Evolutionary conservation across 2,888 invertebrate species (phyloP), one percentile per base, ranked within the genome.

Genomic region (Acrobasis suavella): DNA sequence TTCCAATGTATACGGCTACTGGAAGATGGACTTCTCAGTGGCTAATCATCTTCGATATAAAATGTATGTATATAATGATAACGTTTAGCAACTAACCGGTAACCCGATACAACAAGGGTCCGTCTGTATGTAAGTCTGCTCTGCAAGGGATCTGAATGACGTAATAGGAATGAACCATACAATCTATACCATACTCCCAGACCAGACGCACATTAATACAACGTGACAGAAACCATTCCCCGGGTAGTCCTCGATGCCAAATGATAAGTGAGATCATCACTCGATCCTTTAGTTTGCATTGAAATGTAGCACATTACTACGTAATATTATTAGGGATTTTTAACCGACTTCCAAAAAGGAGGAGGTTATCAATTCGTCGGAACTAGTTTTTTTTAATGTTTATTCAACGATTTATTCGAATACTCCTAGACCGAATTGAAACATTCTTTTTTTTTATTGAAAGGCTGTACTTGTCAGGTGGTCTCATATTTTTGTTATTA

Each of bases 141-240:
- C 60, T 62, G 60, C 58, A 50, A 38, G 49, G 50, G 56, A 60
- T 49, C 46, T 10, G 17, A n/a, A 46, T 62, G 62, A 62, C 64
- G 62, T 64, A 37, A 62, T 56, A 64, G 64, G 69, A 71, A 80
- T 80, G 78, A 80, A 75, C 77, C 73, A 76, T 75, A 77, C 78
- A 72, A 81, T 83, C 84, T 85, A 3, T 22, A 22, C 22, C 22
- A 22, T 22, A 83, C 87, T 7, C 2, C 10, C 86, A 88, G 81
- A 83, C 15, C 51, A 46, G 52, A 59, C 49, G 37, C 37, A 50
- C 6, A 54, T 17, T 42, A 82, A 77, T 71, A 73, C 75, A 72
- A 73, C 77, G 80, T 82, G 88, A 89, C 89, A 89, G 76, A 76
- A 87, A 86, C 83, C 88, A 87, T 83, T 80, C 78, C 14, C 14